Base-by-base conservation (phyloP, 2,888 invertebrate species). In the Cephus spinipes region DNA sequence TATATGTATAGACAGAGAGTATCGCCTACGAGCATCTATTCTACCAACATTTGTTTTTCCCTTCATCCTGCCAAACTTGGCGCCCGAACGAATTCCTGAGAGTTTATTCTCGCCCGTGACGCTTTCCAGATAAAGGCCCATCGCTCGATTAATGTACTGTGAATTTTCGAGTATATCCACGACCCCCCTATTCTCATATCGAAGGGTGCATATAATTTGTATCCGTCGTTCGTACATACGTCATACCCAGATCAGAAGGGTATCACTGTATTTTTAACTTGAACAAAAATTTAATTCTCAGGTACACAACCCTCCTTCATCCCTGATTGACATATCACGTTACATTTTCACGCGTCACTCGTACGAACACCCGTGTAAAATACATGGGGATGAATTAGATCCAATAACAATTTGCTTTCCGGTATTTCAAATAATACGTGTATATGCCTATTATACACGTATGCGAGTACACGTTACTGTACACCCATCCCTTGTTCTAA, bases 181-280 rank as follows among this genome's bases (percentile, higher is more conserved):
- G 75, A 79, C 69, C 74, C 36, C 75, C 74, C 80, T 79, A 76
- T 32, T 81, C 78, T 81, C 79, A 78, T 79, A 79, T 77, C 79
- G 83, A 83, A 83, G 74, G 76, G 78, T 76, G 74, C 81, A 80
- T 80, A 83, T 85, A 83, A 88, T 86, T 87, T 82, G 85, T 81
- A 77, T 76, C 68, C 76, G 55, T 73, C 80, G 74, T 77, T 76
- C 79, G 73, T 81, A 81, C 80, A 83, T 83, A 81, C 78, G 81
- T 80, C 82, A 82, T 74, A 76, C 77, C 75, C 81, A 76, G 79
- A 78, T 35, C 36, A 68, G 73, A 73, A 71, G 74, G 73, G 30
- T 71, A 35, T 35, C 31, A 12, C 71, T 71, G 31, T 31, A 2
- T 71, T 31, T 71, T 71, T 71, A 9, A 31, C 31, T 6, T 15